These are phyloP conservation scores for Laticauda colubrina DNA, from an alignment of 2,113 vertebrate species.

Conservation along the genomic window DNA sequence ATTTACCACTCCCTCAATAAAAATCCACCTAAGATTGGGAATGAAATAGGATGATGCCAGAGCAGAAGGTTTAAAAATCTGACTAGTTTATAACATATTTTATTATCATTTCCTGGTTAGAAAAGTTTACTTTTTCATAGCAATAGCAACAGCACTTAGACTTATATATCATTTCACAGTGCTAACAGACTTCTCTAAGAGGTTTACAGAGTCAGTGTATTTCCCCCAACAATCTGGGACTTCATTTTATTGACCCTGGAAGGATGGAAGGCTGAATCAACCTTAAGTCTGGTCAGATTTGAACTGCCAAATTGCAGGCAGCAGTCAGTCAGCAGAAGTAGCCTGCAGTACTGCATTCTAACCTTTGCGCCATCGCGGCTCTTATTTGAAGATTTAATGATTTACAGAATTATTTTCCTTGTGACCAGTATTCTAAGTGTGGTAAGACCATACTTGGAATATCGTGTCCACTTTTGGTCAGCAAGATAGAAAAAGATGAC, in stretches of 20 bases:
- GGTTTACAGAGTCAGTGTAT: too few species aligned
- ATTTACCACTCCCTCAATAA: neutral
- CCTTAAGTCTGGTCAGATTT: too few species aligned
- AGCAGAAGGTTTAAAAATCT: neutral
- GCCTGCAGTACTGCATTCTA: too few species aligned
- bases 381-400: neutral
- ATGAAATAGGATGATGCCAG: neutral
- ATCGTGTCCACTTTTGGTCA: neutral
- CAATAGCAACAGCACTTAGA: too few species aligned
- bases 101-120: neutral
- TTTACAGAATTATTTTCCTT: neutral
- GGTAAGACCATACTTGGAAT: neutral
- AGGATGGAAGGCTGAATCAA: too few species aligned
- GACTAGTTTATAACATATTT: neutral
- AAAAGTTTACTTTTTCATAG: neutral
- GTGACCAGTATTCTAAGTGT: neutral
- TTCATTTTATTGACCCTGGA: too few species aligned
- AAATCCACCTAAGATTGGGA: neutral
- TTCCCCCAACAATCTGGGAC: too few species aligned
- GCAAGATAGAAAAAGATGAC: neutral
- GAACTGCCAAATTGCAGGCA: too few species aligned
- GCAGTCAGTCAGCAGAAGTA: too few species aligned
- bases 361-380: too few species aligned
- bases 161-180: too few species aligned
- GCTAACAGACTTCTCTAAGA: too few species aligned